These are phyloP conservation scores for Scopus umbretta DNA, from an alignment of 2,113 vertebrate genomes.

Conservation along the genomic window DNA sequence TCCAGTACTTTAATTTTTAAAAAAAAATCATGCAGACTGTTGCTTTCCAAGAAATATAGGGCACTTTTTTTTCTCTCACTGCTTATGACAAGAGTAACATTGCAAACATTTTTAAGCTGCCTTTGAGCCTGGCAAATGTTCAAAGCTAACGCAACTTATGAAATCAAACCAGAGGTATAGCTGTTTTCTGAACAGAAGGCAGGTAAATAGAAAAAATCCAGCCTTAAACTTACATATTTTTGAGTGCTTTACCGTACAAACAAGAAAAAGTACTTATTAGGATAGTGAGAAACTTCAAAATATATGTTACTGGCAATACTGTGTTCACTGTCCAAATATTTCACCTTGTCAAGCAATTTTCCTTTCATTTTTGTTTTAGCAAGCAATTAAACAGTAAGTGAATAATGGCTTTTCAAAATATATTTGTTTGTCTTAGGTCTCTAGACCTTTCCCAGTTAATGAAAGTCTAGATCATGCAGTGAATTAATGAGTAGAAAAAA, in stretches of 20 bases:
- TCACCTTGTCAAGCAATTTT: neutral
- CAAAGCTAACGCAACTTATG: neutral
- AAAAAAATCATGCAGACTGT: neutral
- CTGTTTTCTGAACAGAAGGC: neutral
- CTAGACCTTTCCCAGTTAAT: neutral
- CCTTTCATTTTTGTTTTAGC: neutral
- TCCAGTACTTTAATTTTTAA: neutral
- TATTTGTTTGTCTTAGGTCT: neutral
- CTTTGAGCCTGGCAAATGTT: neutral
- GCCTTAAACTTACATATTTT: neutral
- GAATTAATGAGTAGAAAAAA: neutral
- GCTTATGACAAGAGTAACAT: neutral
- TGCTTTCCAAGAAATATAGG: neutral
- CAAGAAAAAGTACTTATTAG: neutral
- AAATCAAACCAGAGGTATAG: neutral
- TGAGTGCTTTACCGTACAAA: neutral
- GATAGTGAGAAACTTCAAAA: neutral
- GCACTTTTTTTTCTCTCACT: neutral
- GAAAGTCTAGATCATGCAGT: neutral
- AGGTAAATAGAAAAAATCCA: neutral
- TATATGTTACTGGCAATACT: neutral
- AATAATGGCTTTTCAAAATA: neutral
- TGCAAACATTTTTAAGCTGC: neutral
- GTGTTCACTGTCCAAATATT: neutral
- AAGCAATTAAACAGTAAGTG: neutral